Evolutionary conservation across 2,797 vertebrate genomes (phyloP).

Genomic region (Aythya fuligula): DNA sequence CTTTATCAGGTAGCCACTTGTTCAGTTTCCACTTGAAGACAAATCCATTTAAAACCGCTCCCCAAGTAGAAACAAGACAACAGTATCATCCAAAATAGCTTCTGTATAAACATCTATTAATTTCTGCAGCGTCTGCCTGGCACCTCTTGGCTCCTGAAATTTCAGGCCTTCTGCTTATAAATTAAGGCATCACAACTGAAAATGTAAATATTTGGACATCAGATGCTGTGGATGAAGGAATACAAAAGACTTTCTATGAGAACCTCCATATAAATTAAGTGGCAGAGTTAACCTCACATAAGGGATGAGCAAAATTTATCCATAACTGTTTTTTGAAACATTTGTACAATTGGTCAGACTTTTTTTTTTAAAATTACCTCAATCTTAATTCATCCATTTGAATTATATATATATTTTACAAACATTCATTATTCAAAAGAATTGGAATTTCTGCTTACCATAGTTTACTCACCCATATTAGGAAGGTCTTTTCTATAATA

Average conservation of each 20-base stretch:
- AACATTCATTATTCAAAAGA: conserved; percentile 55
- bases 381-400: conserved; percentile 4
- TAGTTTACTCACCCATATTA: conserved; percentile 7
- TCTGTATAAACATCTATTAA: conserved; percentile 62
- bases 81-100: conserved; percentile 63
- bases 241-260: conserved; percentile 84
- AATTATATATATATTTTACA: conserved; percentile 32
- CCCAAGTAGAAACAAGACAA: conserved; percentile 69
- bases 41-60: conserved; percentile 61
- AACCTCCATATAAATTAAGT: conserved; percentile 50
- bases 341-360: conserved; percentile 11
- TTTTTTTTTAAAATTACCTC: background rate
- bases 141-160: conserved; percentile 70
- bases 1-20: conserved; percentile 75
- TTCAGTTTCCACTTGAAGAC: conserved; percentile 69
- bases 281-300: conserved; percentile 6
- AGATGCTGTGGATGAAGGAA: conserved; percentile 94
- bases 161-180: conserved; percentile 78
- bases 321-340: background rate
- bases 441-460: conserved; percentile 56
- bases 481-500: conserved; percentile 51
- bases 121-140: conserved; percentile 50
- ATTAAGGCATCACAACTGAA: conserved; percentile 85
- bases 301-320: conserved; percentile 34
- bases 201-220: conserved; percentile 75